Percentiles rank a stretch among this genome's conserved stretches.
Conservation (phyloP, 2,113 vertebrate species). For the rabbit (Oryctolagus cuniculus) region mOryCun1.1 NC_091445.1:26211501-26212000, state of each 20-base stretch:
- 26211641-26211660: neutral
- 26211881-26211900: neutral
- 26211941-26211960: neutral
- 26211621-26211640: neutral
- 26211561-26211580: conserved; percentile 71
- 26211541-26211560: conserved; percentile 53
- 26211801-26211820: neutral
- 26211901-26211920: neutral
- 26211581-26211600: neutral
- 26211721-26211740: conserved; percentile 51
- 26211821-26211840: neutral
- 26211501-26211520: conserved; percentile 62
- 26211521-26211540: conserved; percentile 65
- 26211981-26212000: no score
- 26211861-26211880: neutral
- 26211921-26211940: neutral
- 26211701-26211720: conserved; percentile 45
- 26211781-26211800: neutral
- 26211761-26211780: neutral
- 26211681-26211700: conserved; percentile 57
- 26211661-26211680: conserved; percentile 50
- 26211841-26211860: neutral
- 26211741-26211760: conserved; percentile 32
- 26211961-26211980: no score
- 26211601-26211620: conserved; percentile 36